phyloP scores from a whole-genome alignment of 1,140 invertebrate species.

The Dinoponera quadriceps region DNA sequence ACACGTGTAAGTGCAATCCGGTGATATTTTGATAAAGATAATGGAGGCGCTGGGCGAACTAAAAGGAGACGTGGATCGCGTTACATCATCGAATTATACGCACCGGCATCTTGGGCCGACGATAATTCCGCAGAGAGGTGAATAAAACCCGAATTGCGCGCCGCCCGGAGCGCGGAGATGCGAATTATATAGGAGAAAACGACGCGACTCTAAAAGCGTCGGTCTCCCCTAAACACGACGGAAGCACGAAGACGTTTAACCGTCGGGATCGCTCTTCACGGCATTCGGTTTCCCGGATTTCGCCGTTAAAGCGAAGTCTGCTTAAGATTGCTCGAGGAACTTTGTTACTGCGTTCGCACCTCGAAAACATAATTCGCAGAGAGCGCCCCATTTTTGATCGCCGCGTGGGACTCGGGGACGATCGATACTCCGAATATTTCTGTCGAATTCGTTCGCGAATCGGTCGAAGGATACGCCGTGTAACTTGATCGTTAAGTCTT shows the following conservation, averaged over 20 bases:
- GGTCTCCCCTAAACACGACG: neutral
- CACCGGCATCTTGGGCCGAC: slow-evolving; percentile 12
- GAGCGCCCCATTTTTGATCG: no score
- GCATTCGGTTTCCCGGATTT: neutral
- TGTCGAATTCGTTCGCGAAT: no score
- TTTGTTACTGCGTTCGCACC: no score
- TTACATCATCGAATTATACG: slow-evolving; percentile 40
- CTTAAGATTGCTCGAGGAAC: neutral
- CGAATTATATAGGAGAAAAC: slow-evolving; percentile 8
- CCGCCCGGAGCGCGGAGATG: slow-evolving; percentile 16
- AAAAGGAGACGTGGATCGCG: neutral
- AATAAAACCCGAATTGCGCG: slow-evolving; percentile 4
- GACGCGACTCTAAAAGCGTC: neutral
- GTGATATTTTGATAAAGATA: slow-evolving; percentile 38
- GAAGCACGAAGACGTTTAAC: neutral
- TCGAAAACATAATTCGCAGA: no score
- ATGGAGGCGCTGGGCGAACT: neutral
- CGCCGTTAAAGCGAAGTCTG: no score
- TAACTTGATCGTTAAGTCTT: no score
- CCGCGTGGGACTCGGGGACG: no score
- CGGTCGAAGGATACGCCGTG: no score
- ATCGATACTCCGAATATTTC: no score
- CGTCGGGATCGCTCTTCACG: neutral
- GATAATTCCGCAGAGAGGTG: slow-evolving; percentile 16
- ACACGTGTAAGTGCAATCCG: slow-evolving; percentile 28